A percentile compares a stretch with the other conserved stretches of the same genome.
Conservation (phyloP, 2,888 invertebrate genomes). For the Oxytorus armatus region DNA sequence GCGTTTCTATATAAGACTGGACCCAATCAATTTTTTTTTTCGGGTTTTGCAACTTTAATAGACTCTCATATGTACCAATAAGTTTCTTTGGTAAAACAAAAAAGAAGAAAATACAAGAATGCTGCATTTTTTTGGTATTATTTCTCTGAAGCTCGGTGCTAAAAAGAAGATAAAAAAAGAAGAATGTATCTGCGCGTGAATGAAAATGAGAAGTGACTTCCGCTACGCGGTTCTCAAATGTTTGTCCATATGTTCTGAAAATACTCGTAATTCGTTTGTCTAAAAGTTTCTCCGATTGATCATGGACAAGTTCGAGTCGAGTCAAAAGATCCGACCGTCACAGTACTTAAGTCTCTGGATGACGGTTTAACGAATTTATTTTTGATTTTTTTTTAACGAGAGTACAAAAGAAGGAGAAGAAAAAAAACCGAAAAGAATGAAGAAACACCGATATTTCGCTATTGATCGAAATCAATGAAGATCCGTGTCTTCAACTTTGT, state of each 20-base stretch:
- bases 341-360: slow-evolving; percentile 33
- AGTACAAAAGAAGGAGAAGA: slow-evolving; percentile 11
- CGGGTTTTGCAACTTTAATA: slow-evolving; percentile 48
- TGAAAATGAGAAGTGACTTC: slow-evolving; percentile 16
- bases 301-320: slow-evolving; percentile 16
- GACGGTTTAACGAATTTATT: not conserved
- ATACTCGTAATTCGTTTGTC: slow-evolving; percentile 44
- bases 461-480: slow-evolving; percentile 40
- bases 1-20: slow-evolving; percentile 65
- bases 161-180: slow-evolving; percentile 15
- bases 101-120: slow-evolving; percentile 9
- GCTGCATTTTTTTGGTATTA: slow-evolving; percentile 47
- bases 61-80: slow-evolving; percentile 47
- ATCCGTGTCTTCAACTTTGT: slow-evolving; percentile 47
- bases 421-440: slow-evolving; percentile 13
- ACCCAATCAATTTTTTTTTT: slow-evolving; percentile 38
- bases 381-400: slow-evolving; percentile 29
- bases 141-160: slow-evolving; percentile 48
- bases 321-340: slow-evolving; percentile 26
- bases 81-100: slow-evolving; percentile 48
- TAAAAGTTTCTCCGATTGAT: slow-evolving; percentile 31
- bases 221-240: not conserved
- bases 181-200: slow-evolving; percentile 35
- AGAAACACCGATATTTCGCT: slow-evolving; percentile 9
- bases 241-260: slow-evolving; percentile 41